phyloP scores from a whole-genome alignment of 2,797 vertebrate genomes.

The Psittacula echo region DNA sequence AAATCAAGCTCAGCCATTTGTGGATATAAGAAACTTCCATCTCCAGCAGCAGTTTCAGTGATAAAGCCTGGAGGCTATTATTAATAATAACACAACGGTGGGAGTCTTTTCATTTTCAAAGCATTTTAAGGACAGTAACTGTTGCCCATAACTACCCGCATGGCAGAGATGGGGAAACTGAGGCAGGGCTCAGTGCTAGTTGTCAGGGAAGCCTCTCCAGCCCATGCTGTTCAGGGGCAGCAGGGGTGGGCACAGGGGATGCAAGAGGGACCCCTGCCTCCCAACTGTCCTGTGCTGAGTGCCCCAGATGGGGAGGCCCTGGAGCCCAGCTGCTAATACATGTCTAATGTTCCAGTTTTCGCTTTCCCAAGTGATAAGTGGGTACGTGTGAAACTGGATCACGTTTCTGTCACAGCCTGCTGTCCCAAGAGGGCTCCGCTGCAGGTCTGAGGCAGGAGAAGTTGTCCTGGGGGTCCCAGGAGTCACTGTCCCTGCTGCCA shows the following conservation, averaged over 20 bases:
- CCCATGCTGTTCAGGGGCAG: not conserved
- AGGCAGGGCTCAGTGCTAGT: not conserved
- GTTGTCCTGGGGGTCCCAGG: not conserved
- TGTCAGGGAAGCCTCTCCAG: not conserved
- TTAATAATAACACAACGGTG: not conserved
- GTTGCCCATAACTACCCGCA: not conserved
- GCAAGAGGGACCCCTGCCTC: rapidly evolving
- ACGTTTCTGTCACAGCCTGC: not conserved
- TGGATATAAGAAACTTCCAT: not conserved
- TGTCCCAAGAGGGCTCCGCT: not conserved
- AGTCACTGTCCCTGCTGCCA: not conserved
- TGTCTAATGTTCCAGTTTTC: rapidly evolving
- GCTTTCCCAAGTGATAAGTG: not conserved
- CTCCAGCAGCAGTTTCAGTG: not conserved
- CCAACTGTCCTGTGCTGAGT: rapidly evolving
- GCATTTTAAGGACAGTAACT: not conserved
- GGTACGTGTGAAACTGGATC: rapidly evolving
- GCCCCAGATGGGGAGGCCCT: not conserved
- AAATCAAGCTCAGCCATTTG: not conserved
- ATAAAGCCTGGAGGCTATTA: not conserved
- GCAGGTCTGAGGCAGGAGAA: not conserved
- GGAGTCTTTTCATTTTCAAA: not conserved
- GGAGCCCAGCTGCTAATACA: no score
- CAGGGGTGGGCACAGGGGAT: rapidly evolving
- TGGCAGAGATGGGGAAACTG: not conserved